These are phyloP conservation scores for Pelagia noctiluca DNA, from an alignment of 30 jellyfish, hydroid and myxozoan species.

Conservation along the genomic window DNA sequence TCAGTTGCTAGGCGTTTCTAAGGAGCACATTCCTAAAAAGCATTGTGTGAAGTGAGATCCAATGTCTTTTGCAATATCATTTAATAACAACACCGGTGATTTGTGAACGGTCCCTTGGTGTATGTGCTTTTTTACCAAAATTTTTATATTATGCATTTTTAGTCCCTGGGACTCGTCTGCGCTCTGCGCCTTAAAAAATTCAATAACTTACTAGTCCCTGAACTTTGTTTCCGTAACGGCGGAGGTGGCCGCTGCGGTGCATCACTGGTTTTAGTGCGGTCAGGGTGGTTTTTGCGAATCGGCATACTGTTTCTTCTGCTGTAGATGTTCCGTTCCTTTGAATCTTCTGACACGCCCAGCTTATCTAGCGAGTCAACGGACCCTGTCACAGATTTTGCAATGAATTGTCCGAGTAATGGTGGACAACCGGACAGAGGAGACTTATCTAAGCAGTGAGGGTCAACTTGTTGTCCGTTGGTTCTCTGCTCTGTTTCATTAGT, in stretches of 20 bases:
- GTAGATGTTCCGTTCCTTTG: background rate
- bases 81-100: no score
- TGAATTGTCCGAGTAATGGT: background rate
- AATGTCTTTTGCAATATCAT: no score
- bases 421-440: background rate
- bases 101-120: no score
- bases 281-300: conserved; percentile 16
- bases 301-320: conserved; percentile 73
- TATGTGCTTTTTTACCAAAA: no score
- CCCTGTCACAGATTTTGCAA: conserved; percentile 43
- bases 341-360: conserved; percentile 33
- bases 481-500: background rate
- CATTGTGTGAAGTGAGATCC: no score
- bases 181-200: conserved; percentile 47
- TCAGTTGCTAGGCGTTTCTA: no score
- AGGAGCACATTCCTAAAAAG: no score
- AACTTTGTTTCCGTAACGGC: conserved; percentile 47
- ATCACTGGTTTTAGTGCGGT: conserved; percentile 60
- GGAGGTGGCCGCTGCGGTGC: conserved; percentile 36
- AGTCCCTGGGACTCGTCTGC: conserved; percentile 46
- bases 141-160: no score
- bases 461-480: background rate
- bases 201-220: conserved; percentile 43
- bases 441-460: background rate
- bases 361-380: conserved; percentile 66